These are phyloP conservation scores for Pangasius larnaudii DNA, from an alignment of 2,797 vertebrate species.

Conservation along the genomic window DNA sequence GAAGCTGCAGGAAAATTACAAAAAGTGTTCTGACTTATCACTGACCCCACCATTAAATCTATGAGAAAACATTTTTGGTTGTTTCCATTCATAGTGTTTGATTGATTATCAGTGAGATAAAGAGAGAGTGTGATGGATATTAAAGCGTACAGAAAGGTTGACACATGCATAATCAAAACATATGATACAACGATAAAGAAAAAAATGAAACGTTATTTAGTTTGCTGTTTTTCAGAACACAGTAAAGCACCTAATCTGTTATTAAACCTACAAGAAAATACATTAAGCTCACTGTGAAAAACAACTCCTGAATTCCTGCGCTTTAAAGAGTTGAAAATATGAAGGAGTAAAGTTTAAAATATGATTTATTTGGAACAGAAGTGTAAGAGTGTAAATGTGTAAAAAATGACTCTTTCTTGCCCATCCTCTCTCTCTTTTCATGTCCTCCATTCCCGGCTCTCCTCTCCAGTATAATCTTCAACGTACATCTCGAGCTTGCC, in stretches of 20 bases:
- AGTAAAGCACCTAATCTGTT: background rate
- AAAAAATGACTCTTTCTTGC: slow-evolving; percentile 43
- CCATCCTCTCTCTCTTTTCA: slow-evolving; percentile 44
- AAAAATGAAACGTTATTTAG: background rate
- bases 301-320: background rate
- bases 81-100: background rate
- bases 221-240: background rate
- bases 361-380: background rate
- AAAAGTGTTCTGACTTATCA: background rate
- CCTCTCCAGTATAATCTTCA: background rate
- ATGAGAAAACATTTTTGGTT: background rate
- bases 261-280: background rate
- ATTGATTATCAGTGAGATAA: background rate
- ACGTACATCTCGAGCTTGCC: slow-evolving; percentile 15
- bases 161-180: background rate
- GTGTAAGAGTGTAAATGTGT: too few species aligned
- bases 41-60: background rate
- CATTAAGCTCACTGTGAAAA: background rate
- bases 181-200: background rate
- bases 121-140: background rate
- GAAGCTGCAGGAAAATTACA: background rate
- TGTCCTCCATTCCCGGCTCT: slow-evolving; percentile 15
- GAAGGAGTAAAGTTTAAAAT: background rate
- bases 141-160: background rate
- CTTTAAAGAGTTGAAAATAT: background rate